Base-by-base conservation (phyloP, 2,113 vertebrate species). In the Hippotragus niger region DNA sequence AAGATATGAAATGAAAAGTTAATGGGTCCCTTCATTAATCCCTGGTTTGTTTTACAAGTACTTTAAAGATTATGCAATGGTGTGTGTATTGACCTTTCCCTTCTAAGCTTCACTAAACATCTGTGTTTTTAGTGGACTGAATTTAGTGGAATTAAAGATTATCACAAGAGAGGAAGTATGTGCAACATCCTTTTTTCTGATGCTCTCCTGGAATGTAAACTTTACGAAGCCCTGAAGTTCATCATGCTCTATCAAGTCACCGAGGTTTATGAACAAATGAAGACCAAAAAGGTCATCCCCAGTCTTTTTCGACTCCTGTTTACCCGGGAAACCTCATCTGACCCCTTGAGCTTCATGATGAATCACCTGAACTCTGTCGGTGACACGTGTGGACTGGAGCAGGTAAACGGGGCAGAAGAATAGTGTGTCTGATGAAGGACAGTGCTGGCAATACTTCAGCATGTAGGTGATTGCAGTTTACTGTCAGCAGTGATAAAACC, bases 271-370 rank as follows among this genome's bases (percentile, higher is more conserved):
- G 99, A 99, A 52, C 97, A 98, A 83, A 98, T 99, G 92, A 99
- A 99, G 98, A 97, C 81, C 3, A 97, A 98, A 36, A 97, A 97
- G 2, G 40, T 92, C 80, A 12, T 98, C 13, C 99, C 98, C 45
- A 94, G 95, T 8, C 98, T 99, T 81, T 99, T 99, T 62, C 96
- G 60, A 40, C 96, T 98, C 47, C 97, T 99, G 7, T 99, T 99
- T 96, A 98, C 98, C 96, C 98, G 98, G 95, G 99, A 99, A 91
- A 98, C 99, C 6, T 99, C 99, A 0, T 74, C 98, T 19, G 99
- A 99, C 53, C 99, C 99, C 86, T 96, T 99, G 94, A 99, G 99
- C 97, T 99, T 99, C 97, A 99, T 99, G 99, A 99, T 99, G 98
- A 99, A 99, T 97, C 99, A 99, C 96, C 98, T 99, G 88, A 99